Percentiles rank a stretch among this genome's conserved stretches.
Evolutionary conservation across 2,113 vertebrate species (phyloP).

Genomic region (Corythornis vintsioides): DNA sequence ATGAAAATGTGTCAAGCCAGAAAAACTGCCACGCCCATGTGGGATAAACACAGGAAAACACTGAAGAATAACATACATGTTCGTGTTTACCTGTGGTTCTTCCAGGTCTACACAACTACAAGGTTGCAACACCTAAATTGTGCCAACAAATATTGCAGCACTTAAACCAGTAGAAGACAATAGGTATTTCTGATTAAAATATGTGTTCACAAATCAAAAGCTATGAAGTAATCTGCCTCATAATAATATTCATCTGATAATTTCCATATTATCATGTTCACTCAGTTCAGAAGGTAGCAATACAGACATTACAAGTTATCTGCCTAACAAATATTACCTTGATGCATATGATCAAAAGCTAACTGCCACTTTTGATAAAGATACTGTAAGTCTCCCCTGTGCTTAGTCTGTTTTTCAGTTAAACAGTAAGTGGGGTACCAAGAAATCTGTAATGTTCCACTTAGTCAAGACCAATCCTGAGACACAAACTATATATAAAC

Average conservation of each 20-base stretch:
- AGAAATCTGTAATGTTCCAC: not conserved
- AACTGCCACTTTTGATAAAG: not conserved
- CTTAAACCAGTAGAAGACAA: not conserved
- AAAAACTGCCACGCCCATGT: not conserved
- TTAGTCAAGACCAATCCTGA: not conserved
- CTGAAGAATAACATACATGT: not conserved
- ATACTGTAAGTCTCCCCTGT: accelerated
- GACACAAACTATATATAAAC: not conserved
- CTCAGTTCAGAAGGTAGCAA: not conserved
- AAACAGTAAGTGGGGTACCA: not conserved
- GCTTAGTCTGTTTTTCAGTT: not conserved
- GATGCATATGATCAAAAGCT: not conserved
- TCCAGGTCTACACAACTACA: not conserved
- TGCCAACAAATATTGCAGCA: not conserved
- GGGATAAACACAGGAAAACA: not conserved
- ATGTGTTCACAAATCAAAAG: not conserved
- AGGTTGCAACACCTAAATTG: not conserved
- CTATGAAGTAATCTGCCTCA: not conserved
- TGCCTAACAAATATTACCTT: not conserved
- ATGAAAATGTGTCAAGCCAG: not conserved
- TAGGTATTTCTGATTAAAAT: not conserved
- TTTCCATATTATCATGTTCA: not conserved
- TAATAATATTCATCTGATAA: not conserved
- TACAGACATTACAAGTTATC: not conserved
- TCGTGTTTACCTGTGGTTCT: accelerated